Conservation (phyloP, 2,113 vertebrate genomes). For the Nanorana parkeri region DNA sequence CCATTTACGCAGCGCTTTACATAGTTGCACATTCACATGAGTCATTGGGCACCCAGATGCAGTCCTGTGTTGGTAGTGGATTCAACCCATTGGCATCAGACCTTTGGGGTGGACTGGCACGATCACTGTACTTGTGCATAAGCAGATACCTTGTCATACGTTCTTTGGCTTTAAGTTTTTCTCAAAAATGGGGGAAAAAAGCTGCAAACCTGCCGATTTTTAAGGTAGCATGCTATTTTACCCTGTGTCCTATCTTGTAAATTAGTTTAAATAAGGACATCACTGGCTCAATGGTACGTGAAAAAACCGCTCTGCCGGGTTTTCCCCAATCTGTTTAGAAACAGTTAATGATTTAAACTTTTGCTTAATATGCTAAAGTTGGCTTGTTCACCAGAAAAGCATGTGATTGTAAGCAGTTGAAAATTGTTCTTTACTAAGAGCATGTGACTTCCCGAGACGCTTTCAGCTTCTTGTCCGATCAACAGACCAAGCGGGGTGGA, state of each 20-base stretch:
- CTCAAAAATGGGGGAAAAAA: too few relatives aligned
- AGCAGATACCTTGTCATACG: too few relatives aligned
- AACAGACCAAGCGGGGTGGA: neutral
- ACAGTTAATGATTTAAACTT: neutral
- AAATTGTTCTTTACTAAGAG: neutral
- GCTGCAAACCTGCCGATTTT: too few relatives aligned
- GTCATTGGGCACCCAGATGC: too few relatives aligned
- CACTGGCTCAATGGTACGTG: neutral
- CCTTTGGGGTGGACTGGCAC: too few relatives aligned
- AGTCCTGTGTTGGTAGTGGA: too few relatives aligned
- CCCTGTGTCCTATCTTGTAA: neutral
- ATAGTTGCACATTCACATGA: too few relatives aligned
- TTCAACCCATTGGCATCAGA: too few relatives aligned
- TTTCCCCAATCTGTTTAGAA: neutral
- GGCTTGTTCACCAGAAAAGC: neutral
- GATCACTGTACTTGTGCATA: too few relatives aligned
- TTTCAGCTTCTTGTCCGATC: neutral
- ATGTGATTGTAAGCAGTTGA: neutral
- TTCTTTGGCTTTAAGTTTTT: too few relatives aligned
- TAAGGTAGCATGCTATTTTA: too few relatives aligned
- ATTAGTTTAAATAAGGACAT: neutral
- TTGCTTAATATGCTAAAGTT: neutral
- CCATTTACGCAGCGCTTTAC: too few relatives aligned
- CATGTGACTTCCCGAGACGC: slow-evolving; percentile 7
- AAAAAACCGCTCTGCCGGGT: neutral